Evolutionary conservation across 2,113 vertebrate genomes (phyloP).

Genomic region (Verasper variegatus): DNA sequence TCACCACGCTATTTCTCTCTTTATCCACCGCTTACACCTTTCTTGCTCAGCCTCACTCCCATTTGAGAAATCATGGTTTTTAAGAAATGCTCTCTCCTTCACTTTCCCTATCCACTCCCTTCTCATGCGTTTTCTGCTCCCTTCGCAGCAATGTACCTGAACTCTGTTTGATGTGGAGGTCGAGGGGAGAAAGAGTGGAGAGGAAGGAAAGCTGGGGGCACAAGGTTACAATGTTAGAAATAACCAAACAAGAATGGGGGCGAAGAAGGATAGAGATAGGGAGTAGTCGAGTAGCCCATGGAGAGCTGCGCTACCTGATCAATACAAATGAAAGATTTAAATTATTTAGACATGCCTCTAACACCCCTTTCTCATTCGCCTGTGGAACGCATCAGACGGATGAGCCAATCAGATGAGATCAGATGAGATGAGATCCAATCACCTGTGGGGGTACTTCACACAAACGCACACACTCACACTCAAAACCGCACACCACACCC

Average conservation of each 20-base stretch:
- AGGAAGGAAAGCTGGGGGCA: constrained; percentile 57
- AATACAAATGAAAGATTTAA: constrained; percentile 79
- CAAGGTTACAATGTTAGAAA: constrained; percentile 60
- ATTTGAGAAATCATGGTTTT: constrained; percentile 41
- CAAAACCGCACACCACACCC: constrained; percentile 22
- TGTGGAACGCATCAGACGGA: constrained; percentile 62
- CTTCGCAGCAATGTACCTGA: constrained; percentile 55
- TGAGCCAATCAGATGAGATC: constrained; percentile 75
- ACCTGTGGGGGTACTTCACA: constrained; percentile 68
- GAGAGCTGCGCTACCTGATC: constrained; percentile 74
- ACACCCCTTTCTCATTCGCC: constrained; percentile 52
- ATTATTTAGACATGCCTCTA: constrained; percentile 79
- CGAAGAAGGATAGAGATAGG: constrained; percentile 34
- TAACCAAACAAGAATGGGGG: constrained; percentile 42
- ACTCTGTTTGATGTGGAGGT: constrained; percentile 58
- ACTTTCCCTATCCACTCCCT: constrained; percentile 42
- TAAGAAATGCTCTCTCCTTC: constrained; percentile 50
- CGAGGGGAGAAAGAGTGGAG: constrained; percentile 10
- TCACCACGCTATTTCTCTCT: constrained; percentile 40
- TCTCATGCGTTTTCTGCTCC: constrained; percentile 53
- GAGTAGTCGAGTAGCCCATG: constrained; percentile 43
- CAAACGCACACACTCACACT: constrained; percentile 17
- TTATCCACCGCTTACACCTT: constrained; percentile 43
- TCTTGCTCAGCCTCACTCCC: constrained; percentile 22
- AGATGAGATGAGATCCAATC: constrained; percentile 74